Percentiles rank a stretch among this genome's conserved stretches.
phyloP scores from a whole-genome alignment of 2,113 vertebrate species.

The Macquaria ambigua region DNA sequence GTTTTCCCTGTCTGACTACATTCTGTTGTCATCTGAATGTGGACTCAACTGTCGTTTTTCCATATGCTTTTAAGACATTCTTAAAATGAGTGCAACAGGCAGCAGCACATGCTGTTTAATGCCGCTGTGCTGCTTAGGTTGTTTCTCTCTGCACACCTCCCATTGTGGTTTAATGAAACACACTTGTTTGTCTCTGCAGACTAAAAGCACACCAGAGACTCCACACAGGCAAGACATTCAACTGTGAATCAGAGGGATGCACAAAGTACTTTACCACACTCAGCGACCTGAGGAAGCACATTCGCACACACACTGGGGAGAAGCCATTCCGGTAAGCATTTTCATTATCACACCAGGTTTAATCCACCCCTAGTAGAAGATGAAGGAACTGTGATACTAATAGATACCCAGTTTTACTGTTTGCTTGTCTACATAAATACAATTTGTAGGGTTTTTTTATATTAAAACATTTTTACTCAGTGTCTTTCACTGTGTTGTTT shows the following conservation, averaged over 20 bases:
- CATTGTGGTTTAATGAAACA: constrained; percentile 37
- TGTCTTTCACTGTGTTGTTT: neutral
- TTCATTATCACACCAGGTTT: neutral
- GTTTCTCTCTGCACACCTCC: constrained; percentile 3
- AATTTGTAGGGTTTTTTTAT: neutral
- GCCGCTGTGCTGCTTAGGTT: neutral
- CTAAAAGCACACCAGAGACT: constrained; percentile 99
- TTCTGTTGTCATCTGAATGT: neutral
- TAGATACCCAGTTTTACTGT: constrained; percentile 1
- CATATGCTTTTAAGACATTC: neutral
- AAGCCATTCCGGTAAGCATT: constrained; percentile 94
- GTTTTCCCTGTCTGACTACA: neutral
- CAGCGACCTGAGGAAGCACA: constrained; percentile 99
- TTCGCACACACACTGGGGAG: constrained; percentile 98
- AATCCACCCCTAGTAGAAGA: constrained; percentile 12
- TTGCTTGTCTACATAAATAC: neutral
- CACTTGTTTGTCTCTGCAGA: constrained; percentile 81
- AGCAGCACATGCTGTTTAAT: neutral
- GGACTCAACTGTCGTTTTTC: neutral
- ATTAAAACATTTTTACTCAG: neutral
- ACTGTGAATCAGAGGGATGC: constrained; percentile 99
- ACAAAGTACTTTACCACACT: constrained; percentile 99
- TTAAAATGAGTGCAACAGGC: neutral
- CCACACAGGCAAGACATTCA: constrained; percentile 99
- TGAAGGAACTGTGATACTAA: constrained; percentile 1